Base-by-base conservation (phyloP, 2,797 vertebrate genomes). In the Lutjanus campechanus region DNA sequence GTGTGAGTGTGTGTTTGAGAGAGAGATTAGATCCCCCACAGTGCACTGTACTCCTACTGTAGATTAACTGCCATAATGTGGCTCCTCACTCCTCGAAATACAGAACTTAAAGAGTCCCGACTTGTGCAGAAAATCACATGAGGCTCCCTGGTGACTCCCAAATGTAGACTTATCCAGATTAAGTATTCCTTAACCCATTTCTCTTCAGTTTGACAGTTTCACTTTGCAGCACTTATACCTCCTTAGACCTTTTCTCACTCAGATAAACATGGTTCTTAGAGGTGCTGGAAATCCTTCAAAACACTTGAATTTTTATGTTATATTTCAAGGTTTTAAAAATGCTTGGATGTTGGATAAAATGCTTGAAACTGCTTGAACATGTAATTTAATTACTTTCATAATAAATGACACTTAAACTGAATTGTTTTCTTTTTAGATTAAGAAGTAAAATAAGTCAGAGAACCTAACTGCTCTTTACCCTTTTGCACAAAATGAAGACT, bases 11-110 rank as follows among this genome's bases (percentile, higher is more conserved):
- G 77, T 76, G 41, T 46, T 46, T 25, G 62, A 61, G n/a, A 59
- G 55, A 29, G 46, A 83, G 77, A 91, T 85, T 85, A 78, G 61
- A 81, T 76, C 84, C 72, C 71, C 86, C 40, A 65, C 67, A 76
- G 82, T 69, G 79, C 51, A 12, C 77, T 82, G 66, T 77, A 79
- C 73, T 76, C 79, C 77, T 73, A 56, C 76, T 83, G 69, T 85
- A 89, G 76, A 89, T 84, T 89, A 89, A 78, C 70, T 83, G 76
- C 75, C 86, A 60, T 86, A 87, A 88, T 85, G 79, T 88, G 64
- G 47, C 59, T 84, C 61, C 61, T 87, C 65, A 83, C 59, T 84
- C 71, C 11, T 53, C 44, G 74, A 75, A 85, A 76, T 64, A 58
- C 16, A 73, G 65, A 76, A 85, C 68, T 79, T 75, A 64, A 81